phyloP scores from a whole-genome alignment of 2,113 vertebrate species.

The Phoenicopterus ruber region DNA sequence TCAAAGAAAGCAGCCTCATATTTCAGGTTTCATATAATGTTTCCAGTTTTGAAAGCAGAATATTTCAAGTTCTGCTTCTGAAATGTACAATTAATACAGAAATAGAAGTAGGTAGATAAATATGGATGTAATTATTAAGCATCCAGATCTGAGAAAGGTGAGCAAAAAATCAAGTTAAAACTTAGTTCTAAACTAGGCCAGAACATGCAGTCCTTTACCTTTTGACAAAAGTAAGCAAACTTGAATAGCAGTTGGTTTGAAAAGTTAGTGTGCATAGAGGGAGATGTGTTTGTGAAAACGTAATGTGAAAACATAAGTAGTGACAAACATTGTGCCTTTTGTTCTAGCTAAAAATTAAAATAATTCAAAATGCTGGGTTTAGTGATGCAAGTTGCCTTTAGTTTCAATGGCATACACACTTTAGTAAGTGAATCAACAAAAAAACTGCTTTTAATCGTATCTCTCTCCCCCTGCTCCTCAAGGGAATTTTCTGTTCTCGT shows the following conservation, averaged over 20 bases:
- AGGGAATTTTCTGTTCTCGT: neutral
- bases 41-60: neutral
- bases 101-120: neutral
- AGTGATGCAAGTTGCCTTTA: neutral
- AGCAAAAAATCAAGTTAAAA: neutral
- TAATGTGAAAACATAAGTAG: neutral
- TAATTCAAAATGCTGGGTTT: neutral
- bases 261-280: neutral
- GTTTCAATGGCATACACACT: neutral
- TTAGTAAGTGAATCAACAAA: neutral
- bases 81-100: neutral
- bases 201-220: neutral
- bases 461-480: neutral
- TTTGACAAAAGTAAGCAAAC: neutral
- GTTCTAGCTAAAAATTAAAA: neutral
- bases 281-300: neutral
- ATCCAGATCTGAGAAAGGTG: neutral
- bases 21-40: neutral
- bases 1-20: neutral
- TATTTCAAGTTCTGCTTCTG: neutral
- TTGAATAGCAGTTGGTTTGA: neutral
- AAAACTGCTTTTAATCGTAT: neutral
- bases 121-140: no score
- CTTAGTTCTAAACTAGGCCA: neutral
- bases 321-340: neutral